Conservation (phyloP, 1,140 invertebrate genomes). For the Drosophila pruinosa region DNA sequence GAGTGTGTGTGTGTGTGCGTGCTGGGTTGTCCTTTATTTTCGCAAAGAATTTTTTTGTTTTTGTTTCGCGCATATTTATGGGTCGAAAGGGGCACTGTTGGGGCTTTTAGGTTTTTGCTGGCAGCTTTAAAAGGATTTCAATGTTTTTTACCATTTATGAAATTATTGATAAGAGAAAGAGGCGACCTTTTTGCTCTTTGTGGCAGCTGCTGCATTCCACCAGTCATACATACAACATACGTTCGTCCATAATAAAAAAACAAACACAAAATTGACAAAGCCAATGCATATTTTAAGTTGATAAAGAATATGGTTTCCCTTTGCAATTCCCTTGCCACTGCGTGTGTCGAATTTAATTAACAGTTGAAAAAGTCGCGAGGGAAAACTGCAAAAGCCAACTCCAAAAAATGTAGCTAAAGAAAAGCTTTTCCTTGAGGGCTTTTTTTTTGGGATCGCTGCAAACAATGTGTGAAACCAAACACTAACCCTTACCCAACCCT, state of each 20-base stretch:
- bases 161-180: constrained; percentile 73
- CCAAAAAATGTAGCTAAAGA: not conserved
- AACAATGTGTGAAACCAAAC: constrained; percentile 65
- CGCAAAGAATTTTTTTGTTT: not conserved
- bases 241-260: constrained; percentile 20
- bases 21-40: constrained; percentile 27
- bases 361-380: constrained; percentile 62
- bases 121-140: constrained; percentile 77
- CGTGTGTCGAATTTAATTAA: constrained; percentile 76
- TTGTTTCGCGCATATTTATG: constrained; percentile 64
- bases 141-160: constrained; percentile 72
- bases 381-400: constrained; percentile 35
- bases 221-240: constrained; percentile 1
- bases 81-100: constrained; percentile 35
- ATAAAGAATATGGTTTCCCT: constrained; percentile 28
- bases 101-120: constrained; percentile 37
- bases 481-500: not conserved
- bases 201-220: constrained; percentile 8
- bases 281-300: constrained; percentile 66
- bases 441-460: not conserved
- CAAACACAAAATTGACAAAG: not conserved
- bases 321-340: no score
- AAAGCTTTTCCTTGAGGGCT: not conserved
- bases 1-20: not conserved
- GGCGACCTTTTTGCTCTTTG: constrained; percentile 42